These are phyloP conservation scores for Chunga burmeisteri DNA, from an alignment of 2,113 vertebrate genomes.

Conservation along the genomic window DNA sequence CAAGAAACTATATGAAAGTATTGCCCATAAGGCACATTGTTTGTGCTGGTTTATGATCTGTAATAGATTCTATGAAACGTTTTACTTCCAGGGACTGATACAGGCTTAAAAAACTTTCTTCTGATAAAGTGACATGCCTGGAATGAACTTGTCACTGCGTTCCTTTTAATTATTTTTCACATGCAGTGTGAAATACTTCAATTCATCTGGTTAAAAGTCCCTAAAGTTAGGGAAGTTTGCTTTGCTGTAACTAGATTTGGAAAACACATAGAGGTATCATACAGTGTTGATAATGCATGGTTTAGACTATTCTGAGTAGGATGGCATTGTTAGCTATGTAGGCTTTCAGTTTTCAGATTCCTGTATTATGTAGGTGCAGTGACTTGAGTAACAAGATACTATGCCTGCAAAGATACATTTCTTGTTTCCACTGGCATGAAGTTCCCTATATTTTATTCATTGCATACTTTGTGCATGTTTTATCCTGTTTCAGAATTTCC, in stretches of 20 bases:
- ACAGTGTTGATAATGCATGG: neutral
- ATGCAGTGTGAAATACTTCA: accelerated
- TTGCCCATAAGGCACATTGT: neutral
- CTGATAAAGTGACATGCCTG: neutral
- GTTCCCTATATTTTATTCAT: neutral
- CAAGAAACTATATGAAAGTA: neutral
- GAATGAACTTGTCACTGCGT: neutral
- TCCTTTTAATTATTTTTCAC: neutral
- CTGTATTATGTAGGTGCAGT: neutral
- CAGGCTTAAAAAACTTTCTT: neutral
- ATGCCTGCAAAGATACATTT: neutral
- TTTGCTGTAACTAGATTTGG: neutral
- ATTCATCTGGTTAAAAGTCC: neutral
- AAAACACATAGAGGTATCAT: neutral
- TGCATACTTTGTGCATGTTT: neutral
- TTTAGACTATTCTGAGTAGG: neutral
- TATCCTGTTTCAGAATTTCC: neutral
- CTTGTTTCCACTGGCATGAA: neutral
- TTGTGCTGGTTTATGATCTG: neutral
- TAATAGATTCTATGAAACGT: neutral
- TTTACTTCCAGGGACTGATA: neutral
- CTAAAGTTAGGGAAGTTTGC: neutral
- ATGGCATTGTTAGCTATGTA: neutral
- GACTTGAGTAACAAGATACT: neutral
- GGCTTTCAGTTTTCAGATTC: neutral